A percentile compares a stretch with the other conserved stretches of the same genome.
Evolutionary conservation across 2,797 vertebrate species (phyloP).

Genomic region (Smutsia temminckii): DNA sequence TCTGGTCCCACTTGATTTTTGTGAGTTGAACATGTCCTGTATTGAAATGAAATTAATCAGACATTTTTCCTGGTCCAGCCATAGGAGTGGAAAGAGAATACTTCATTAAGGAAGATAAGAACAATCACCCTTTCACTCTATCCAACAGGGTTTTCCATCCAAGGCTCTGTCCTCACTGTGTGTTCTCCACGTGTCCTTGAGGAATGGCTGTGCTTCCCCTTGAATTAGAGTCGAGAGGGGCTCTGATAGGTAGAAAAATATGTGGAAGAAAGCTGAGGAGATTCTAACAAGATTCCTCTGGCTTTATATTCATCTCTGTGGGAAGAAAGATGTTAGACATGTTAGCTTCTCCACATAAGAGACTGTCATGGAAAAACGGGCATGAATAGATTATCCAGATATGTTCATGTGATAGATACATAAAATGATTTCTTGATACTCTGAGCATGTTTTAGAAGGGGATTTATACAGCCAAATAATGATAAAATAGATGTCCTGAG

Average conservation of each 20-base stretch:
- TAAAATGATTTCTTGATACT: conserved; percentile 41
- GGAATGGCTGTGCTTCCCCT: neutral
- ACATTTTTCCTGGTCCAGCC: neutral
- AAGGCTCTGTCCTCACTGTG: neutral
- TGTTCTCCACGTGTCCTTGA: neutral
- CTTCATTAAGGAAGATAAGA: neutral
- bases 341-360: neutral
- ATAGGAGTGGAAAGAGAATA: neutral
- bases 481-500: conserved; percentile 66
- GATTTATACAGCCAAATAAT: conserved; percentile 59
- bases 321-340: conserved; percentile 18
- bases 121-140: neutral
- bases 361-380: neutral
- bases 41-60: neutral
- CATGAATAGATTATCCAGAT: conserved; percentile 37
- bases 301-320: neutral
- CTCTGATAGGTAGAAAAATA: neutral
- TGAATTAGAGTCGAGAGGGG: neutral
- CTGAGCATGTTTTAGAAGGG: conserved; percentile 37
- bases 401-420: neutral
- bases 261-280: neutral
- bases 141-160: neutral
- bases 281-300: conserved; percentile 3
- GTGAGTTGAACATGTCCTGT: neutral
- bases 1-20: neutral